These are phyloP conservation scores for Mormyrus iriodes DNA, from an alignment of 2,113 vertebrate genomes.

Conservation along the genomic window DNA sequence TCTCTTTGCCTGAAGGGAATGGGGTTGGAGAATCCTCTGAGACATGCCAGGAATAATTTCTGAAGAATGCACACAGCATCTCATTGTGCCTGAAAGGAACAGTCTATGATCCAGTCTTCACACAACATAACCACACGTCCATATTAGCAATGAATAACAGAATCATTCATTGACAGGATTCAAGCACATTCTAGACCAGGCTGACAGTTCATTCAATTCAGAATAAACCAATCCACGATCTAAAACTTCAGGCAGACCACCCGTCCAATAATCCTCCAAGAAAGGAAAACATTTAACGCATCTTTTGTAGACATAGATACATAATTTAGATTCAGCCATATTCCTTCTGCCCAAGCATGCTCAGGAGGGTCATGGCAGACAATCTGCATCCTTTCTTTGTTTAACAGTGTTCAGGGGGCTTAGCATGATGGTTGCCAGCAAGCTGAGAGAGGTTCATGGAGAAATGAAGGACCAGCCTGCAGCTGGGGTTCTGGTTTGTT, in stretches of 20 bases:
- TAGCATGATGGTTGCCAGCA: no score
- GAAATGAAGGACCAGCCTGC: no score
- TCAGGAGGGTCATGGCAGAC: not conserved
- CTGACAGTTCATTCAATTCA: not conserved
- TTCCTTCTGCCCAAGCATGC: not conserved
- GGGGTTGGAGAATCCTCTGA: not conserved
- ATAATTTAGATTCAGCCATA: not conserved
- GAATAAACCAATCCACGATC: not conserved
- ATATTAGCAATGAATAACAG: not conserved
- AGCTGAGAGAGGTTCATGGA: no score
- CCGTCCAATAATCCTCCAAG: not conserved
- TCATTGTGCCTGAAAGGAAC: not conserved
- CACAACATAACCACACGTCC: not conserved
- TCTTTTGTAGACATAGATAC: not conserved
- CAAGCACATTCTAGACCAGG: not conserved
- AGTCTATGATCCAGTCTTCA: not conserved
- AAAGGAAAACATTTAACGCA: not conserved
- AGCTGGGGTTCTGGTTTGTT: no score
- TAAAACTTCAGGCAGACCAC: not conserved
- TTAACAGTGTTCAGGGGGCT: not conserved
- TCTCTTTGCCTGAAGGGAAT: conserved; percentile 13
- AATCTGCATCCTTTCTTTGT: not conserved
- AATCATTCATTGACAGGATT: no score
- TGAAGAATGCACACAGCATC: not conserved
- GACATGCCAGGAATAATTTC: not conserved